phyloP scores from a whole-genome alignment of 2,797 vertebrate species.

The Petrocephalus sullivani region DNA sequence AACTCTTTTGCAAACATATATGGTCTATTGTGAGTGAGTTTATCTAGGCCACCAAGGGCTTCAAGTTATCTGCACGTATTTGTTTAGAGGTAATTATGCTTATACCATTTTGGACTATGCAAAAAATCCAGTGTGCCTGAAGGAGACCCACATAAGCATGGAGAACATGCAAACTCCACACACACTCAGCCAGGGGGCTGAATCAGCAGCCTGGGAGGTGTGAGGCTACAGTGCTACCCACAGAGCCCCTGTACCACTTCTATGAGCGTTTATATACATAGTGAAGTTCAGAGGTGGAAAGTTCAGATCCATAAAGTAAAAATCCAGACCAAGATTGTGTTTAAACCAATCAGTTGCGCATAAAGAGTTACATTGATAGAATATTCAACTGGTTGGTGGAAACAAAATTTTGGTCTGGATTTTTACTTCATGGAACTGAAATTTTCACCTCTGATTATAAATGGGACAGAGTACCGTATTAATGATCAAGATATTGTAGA shows the following conservation, averaged over 20 bases:
- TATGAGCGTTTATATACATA: not conserved
- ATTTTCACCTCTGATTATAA: not conserved
- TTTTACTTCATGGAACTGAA: too few relatives aligned
- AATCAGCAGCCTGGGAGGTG: not conserved
- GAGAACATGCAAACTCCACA: not conserved
- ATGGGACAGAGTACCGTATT: not conserved
- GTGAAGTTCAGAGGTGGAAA: too few relatives aligned
- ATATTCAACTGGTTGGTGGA: too few relatives aligned
- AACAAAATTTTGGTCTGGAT: too few relatives aligned
- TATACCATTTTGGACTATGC: not conserved
- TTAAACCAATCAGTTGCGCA: too few relatives aligned
- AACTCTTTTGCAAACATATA: not conserved
- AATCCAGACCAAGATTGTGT: too few relatives aligned
- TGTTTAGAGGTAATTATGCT: not conserved
- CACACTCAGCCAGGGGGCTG: not conserved
- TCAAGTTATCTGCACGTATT: not conserved
- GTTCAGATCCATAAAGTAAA: too few relatives aligned
- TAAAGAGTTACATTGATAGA: too few relatives aligned
- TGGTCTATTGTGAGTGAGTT: not conserved
- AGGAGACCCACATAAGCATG: not conserved
- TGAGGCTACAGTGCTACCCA: not conserved
- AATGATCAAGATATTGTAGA: not conserved
- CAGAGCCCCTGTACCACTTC: not conserved
- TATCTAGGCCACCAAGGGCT: not conserved
- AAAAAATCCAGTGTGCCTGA: not conserved